A percentile compares a stretch with the other conserved stretches of the same genome.
Conservation (phyloP, 1,140 invertebrate species). For the Cephus cinctus region DNA sequence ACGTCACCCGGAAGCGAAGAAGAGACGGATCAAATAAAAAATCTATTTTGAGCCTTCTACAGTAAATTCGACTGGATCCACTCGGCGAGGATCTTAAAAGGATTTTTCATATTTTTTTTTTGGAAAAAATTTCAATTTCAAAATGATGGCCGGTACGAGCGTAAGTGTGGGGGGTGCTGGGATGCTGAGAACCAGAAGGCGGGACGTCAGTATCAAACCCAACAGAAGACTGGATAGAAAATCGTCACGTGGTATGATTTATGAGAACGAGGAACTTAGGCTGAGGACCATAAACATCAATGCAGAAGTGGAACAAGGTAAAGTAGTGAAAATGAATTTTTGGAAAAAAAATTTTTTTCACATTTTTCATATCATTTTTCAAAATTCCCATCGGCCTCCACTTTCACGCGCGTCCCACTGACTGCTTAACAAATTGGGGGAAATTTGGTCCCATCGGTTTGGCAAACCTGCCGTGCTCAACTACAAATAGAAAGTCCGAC, state of each 20-base stretch:
- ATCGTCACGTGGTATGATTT: slow-evolving; percentile 82
- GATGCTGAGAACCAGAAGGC: slow-evolving; percentile 68
- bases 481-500: slow-evolving; percentile 33
- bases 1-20: slow-evolving; percentile 2
- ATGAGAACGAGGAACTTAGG: slow-evolving; percentile 89
- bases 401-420: not conserved
- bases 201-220: slow-evolving; percentile 71
- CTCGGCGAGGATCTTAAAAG: not conserved
- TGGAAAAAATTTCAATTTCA: slow-evolving; percentile 8
- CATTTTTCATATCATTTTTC: not conserved
- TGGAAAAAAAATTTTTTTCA: not conserved
- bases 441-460: slow-evolving; percentile 11
- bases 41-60: not conserved
- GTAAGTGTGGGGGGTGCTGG: slow-evolving; percentile 43
- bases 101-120: not conserved
- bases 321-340: slow-evolving; percentile 15
- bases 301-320: slow-evolving; percentile 88
- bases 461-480: slow-evolving; percentile 19
- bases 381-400: not conserved
- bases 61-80: not conserved
- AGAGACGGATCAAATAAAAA: slow-evolving; percentile 11
- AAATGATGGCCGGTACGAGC: slow-evolving; percentile 43
- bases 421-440: slow-evolving; percentile 8
- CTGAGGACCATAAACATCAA: slow-evolving; percentile 88
- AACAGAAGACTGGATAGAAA: slow-evolving; percentile 78